Conservation (phyloP, 2,888 invertebrate species). For the Scrobipalpa atriplicella region DNA sequence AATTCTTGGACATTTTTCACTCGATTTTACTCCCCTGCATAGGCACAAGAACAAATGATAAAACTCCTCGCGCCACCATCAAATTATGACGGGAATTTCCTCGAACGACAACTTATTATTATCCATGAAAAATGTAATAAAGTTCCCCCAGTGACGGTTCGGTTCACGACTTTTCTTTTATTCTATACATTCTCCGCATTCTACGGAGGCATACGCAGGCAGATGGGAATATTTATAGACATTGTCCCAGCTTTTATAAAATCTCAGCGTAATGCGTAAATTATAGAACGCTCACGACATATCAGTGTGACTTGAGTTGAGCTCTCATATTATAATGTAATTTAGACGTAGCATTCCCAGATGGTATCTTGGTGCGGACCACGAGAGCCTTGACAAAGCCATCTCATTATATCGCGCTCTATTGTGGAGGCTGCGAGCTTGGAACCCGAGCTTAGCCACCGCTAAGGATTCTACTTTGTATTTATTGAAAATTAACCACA, state of each 20-base stretch:
- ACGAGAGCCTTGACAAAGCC: slow-evolving; percentile 24
- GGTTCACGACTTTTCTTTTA: slow-evolving; percentile 7
- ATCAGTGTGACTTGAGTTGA: slow-evolving; percentile 19
- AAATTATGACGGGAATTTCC: slow-evolving; percentile 55
- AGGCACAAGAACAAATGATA: slow-evolving; percentile 46
- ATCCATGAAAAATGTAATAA: slow-evolving; percentile 49
- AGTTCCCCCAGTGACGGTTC: slow-evolving; percentile 33
- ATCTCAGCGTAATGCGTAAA: slow-evolving; percentile 22
- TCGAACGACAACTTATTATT: slow-evolving; percentile 46
- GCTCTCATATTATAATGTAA: slow-evolving; percentile 28
- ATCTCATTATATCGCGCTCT: slow-evolving; percentile 25
- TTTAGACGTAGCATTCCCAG: slow-evolving; percentile 24
- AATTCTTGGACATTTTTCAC: slow-evolving; percentile 60
- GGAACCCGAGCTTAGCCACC: background rate
- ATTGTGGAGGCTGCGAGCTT: slow-evolving; percentile 15
- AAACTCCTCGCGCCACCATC: slow-evolving; percentile 41
- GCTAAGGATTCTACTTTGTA: slow-evolving; percentile 1
- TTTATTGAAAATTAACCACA: slow-evolving; percentile 9
- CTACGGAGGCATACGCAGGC: slow-evolving; percentile 6
- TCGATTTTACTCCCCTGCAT: slow-evolving; percentile 46
- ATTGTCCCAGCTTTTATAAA: slow-evolving; percentile 4
- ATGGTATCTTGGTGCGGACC: slow-evolving; percentile 25
- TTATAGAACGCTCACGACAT: slow-evolving; percentile 7
- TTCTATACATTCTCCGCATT: slow-evolving; percentile 9
- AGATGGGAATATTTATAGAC: background rate